Conservation (phyloP, 2,113 vertebrate species). For the Tautogolabrus adspersus region DNA sequence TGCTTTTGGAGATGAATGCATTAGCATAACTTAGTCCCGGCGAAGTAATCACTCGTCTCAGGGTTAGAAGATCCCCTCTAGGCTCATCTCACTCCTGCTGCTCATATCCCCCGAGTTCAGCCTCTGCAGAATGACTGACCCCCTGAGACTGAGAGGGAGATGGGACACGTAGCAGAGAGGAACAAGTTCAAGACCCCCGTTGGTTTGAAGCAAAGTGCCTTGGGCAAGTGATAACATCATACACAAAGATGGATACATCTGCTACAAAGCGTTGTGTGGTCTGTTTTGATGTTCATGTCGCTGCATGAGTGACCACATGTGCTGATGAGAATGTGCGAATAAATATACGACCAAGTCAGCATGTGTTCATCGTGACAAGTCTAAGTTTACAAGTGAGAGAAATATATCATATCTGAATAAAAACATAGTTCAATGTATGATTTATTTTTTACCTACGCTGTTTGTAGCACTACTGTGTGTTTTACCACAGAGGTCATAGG, state of each 20-base stretch:
- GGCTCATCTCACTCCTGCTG: constrained; percentile 77
- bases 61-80: constrained; percentile 80
- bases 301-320: constrained; percentile 54
- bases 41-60: constrained; percentile 83
- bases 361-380: constrained; percentile 23
- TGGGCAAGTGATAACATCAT: constrained; percentile 64
- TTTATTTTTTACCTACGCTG: neutral
- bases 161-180: constrained; percentile 56
- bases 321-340: constrained; percentile 39
- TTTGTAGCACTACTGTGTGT: neutral
- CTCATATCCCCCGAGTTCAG: constrained; percentile 68
- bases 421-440: neutral
- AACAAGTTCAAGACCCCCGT: constrained; percentile 66
- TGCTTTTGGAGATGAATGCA: constrained; percentile 86
- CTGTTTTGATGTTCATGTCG: constrained; percentile 49
- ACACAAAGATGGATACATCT: constrained; percentile 40
- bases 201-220: constrained; percentile 64
- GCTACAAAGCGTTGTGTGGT: constrained; percentile 51
- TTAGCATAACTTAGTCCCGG: constrained; percentile 85
- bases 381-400: neutral
- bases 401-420: constrained; percentile 19
- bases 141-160: constrained; percentile 65
- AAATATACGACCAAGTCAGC: constrained; percentile 43
- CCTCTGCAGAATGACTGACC: constrained; percentile 75
- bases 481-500: neutral